Evolutionary conservation across 2,113 vertebrate genomes (phyloP), one percentile per base, ranked within the genome.

Genomic region (Motacilla alba): DNA sequence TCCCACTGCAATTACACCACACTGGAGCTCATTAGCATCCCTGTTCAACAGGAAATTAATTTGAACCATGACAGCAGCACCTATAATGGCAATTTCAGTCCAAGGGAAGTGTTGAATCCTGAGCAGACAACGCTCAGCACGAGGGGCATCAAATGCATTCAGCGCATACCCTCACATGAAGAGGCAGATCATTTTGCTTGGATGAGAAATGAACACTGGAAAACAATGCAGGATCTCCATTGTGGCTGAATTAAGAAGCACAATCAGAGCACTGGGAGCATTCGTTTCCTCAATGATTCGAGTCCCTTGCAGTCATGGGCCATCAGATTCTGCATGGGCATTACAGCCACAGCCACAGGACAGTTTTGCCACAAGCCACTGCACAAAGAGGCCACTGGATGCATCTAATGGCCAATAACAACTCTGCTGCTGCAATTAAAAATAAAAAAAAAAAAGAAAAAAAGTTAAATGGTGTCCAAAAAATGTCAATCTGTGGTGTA

Each of bases 1-100:
- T 82, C 53, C 56, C 64, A 12, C 46, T 63, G 33, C 68, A 86
- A 52, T 74, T 69, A 46, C 62, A 83, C 55, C 52, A 83, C 79
- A 67, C 73, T 75, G 68, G 28, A 94, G 68, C 79, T 96, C 2
- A 0, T 94, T 89, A 94, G 79, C 8, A 55, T 59, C 59, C 66
- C 60, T 74, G 59, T 78, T 86, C 67, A 92, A 90, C 43, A 89
- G 86, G 72, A 89, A 90, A 97, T 90, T 94, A 92, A 90, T 89
- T 75, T 92, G 90, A 87, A 92, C 68, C 35, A 24, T 27, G 59
- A 77, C 92, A 95, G 86, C 90, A 87, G 86, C 83, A 89, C 68
- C 91, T 63, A 52, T 41, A 83, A 89, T 22, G 69, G 68, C 47
- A 75, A 87, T 75, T 90, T 86, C 89, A 90, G 83, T 33, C 50